Base-by-base conservation (phyloP, 2,888 invertebrate species). In the Andrena bucephala region DNA sequence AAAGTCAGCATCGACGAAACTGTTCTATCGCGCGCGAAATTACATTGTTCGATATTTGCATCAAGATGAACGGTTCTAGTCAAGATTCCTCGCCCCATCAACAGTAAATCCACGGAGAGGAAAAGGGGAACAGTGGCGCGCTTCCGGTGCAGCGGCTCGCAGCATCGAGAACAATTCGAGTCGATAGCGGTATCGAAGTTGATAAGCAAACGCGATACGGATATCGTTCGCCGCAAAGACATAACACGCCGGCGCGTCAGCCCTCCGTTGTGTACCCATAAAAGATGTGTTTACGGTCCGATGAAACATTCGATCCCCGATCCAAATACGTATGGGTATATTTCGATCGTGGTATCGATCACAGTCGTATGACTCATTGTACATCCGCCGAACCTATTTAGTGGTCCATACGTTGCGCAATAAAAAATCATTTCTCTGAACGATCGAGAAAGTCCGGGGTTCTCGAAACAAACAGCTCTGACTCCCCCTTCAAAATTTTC, bases 121-220 rank as follows among this genome's bases (percentile, higher is more conserved):
- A 50, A 78, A 77, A 73, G 77, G 71, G 62, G 31, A 69, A 80
- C 72, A 85, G 85, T 89, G 90, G 86, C 84, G 84, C 77, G 80
- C 86, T 92, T 92, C 92, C 92, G 91, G 90, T 85, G 86, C 92
- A 92, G 91, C 90, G 91, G 92, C 89, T 88, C 85, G 87, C 89
- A 90, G 87, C 89, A 86, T 91, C 93, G 92, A 92, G 92, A 93
- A 92, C 90, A 90, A 88, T 89, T 89, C 87, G 86, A 87, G 90
- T 88, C 91, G 91, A 93, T 92, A 93, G 81, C 84, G 77, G 86
- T 92, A 93, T 93, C 93, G 91, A 90, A 87, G 87, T 83, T 90
- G 93, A 93, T 93, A 93, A 93, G 92, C 87, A 81, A 81, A 78
- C 66, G 90, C 89, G 92, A 93, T 93, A 91, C 87, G 91, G 90